Evolutionary conservation across 2,888 invertebrate species (phyloP), one percentile per base, ranked within the genome.

Genomic region (Petrophora chlorosata): DNA sequence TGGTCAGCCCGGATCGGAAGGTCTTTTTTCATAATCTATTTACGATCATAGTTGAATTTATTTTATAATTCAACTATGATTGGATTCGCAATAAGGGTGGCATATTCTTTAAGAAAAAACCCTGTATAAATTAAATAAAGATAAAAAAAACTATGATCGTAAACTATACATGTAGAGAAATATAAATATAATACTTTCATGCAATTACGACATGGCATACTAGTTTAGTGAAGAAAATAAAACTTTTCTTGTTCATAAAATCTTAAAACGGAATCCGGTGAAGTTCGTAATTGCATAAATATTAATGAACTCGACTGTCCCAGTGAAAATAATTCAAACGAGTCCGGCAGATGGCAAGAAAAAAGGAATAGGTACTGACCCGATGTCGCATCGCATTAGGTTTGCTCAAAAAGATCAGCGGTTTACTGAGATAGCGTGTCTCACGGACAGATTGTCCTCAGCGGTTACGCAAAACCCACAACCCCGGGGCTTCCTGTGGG

Each of bases 361-460:
- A 49, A 43, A 49, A 38, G n/a, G 14, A 38, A 33, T 26, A n/a
- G n/a, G n/a, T n/a, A 32, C 15, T 34, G 28, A 13, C 29, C 13
- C 17, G 17, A 40, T 25, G 13, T 41, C 28, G 40, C 38, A 47
- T 34, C 32, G 14, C 34, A 22, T 49, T 22, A 38, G 28, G 17
- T 13, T 28, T 30, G 30, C n/a, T 33, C 17, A 38, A 38, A n/a
- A 39, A 41, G 28, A 47, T 25, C 23, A 12, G 34, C 7, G 5
- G 28, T 44, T 42, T 45, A 41, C 39, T 26, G 30, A 35, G 39
- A 25, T 40, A 48, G 38, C 28, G 14, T 45, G 38, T 43, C 26
- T 42, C 48, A 48, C 28, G 32, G 46, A 34, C 41, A 46, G 52
- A 54, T 51, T 56, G 58, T 51, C 48, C 46, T 53, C 58, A 53